phyloP scores from a whole-genome alignment of 2,113 vertebrate genomes.

The Noctilio leporinus region DNA sequence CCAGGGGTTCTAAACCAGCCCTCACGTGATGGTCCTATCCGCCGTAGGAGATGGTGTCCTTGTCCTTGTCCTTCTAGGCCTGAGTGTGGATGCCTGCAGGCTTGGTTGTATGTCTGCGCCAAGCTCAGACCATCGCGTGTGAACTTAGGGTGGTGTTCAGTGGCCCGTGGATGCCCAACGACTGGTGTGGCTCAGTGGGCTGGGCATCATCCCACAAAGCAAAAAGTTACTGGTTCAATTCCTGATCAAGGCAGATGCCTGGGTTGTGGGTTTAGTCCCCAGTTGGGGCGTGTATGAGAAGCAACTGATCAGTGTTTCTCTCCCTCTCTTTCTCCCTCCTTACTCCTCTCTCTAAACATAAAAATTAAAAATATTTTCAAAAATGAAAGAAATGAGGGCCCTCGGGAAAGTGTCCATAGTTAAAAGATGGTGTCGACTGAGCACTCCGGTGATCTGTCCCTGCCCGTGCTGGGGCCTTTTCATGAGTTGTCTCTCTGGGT shows the following conservation, averaged over 20 bases:
- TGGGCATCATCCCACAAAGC: too few species aligned
- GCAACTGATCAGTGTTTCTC: too few species aligned
- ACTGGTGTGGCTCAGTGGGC: too few species aligned
- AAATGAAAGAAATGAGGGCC: background rate
- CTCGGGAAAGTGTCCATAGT: background rate
- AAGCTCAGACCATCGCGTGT: background rate
- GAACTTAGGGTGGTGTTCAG: background rate
- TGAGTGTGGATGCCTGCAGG: background rate
- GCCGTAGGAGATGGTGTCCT: background rate
- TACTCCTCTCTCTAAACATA: too few species aligned
- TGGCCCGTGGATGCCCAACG: background rate
- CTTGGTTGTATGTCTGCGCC: background rate
- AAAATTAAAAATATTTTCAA: too few species aligned
- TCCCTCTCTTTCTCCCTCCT: too few species aligned
- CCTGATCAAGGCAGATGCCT: too few species aligned
- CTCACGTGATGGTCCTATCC: fast-evolving
- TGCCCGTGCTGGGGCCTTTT: background rate
- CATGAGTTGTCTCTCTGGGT: background rate
- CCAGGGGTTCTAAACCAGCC: background rate
- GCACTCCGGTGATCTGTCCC: fast-evolving
- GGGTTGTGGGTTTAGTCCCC: too few species aligned
- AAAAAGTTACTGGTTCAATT: too few species aligned
- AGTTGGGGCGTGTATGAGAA: too few species aligned
- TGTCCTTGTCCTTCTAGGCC: background rate
- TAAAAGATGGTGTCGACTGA: background rate